phyloP scores from a whole-genome alignment of 2,888 invertebrate genomes.

The Drosophila gaucha region DNA sequence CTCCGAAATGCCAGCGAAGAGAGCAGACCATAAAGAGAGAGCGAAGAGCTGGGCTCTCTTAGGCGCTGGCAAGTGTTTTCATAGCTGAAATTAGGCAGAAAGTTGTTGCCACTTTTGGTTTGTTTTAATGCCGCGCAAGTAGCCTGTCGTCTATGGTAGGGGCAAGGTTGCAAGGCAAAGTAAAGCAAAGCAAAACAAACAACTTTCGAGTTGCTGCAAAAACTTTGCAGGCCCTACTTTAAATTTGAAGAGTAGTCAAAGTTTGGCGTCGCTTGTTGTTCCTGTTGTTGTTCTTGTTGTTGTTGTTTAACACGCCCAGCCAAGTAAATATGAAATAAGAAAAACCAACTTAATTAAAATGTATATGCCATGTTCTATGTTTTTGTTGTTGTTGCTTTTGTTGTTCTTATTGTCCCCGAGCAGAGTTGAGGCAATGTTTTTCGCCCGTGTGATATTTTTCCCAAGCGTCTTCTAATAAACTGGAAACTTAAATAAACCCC shows the following conservation, averaged over 20 bases:
- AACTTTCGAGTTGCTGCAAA: constrained; percentile 42
- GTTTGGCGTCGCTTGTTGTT: constrained; percentile 13
- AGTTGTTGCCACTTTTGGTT: constrained; percentile 44
- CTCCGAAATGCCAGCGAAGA: constrained; percentile 48
- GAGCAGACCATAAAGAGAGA: neutral
- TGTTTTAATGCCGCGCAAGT: constrained; percentile 41
- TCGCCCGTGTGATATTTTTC: constrained; percentile 22
- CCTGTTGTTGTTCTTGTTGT: constrained; percentile 18
- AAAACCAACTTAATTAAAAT: constrained; percentile 73
- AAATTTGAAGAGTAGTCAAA: constrained; percentile 24
- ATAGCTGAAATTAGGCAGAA: constrained; percentile 36
- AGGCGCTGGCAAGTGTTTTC: constrained; percentile 33
- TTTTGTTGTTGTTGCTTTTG: neutral
- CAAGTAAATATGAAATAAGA: constrained; percentile 68
- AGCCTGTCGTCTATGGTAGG: constrained; percentile 5
- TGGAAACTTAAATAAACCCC: constrained; percentile 63
- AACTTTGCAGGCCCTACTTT: constrained; percentile 43
- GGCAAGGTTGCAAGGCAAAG: constrained; percentile 3
- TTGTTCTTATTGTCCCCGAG: constrained; percentile 17
- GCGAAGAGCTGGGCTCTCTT: constrained; percentile 34
- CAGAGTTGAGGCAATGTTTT: constrained; percentile 30
- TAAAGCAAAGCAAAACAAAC: constrained; percentile 46
- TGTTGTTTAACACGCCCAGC: constrained; percentile 52
- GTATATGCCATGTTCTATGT: constrained; percentile 58
- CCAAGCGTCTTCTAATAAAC: constrained; percentile 58